Percentiles rank a stretch among this genome's conserved stretches.
phyloP scores from a whole-genome alignment of 2,113 vertebrate species.

The Fulica atra region DNA sequence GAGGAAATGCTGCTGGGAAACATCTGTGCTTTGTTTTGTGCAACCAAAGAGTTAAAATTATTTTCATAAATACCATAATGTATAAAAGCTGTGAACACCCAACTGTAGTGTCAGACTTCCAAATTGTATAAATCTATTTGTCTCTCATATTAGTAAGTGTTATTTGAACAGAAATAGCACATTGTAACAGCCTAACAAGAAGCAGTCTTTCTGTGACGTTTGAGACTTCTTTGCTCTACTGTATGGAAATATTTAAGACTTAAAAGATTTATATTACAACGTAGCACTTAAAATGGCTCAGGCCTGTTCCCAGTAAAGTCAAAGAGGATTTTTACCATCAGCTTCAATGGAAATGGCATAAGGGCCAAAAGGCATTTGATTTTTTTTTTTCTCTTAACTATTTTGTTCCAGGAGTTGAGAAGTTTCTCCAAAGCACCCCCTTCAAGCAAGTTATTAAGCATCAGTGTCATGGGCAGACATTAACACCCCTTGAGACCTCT shows the following conservation, averaged over 20 bases:
- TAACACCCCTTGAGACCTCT: fast-evolving
- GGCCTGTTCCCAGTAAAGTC: neutral
- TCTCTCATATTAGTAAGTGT: constrained; percentile 30
- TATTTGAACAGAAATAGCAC: constrained; percentile 65
- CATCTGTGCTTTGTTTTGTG: neutral
- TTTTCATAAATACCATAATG: constrained; percentile 46
- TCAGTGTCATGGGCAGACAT: neutral
- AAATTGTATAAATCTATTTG: constrained; percentile 50
- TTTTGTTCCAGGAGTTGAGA: neutral
- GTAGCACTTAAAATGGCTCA: neutral
- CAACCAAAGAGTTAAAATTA: constrained; percentile 23
- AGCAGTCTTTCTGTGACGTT: constrained; percentile 50
- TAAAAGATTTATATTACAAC: constrained; percentile 41
- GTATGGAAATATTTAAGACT: constrained; percentile 61
- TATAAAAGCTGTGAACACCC: constrained; percentile 53
- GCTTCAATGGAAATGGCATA: neutral
- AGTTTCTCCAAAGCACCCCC: neutral
- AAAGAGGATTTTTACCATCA: neutral
- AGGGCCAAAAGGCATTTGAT: neutral
- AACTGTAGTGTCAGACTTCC: constrained; percentile 36
- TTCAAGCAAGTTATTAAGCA: neutral
- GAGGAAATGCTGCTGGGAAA: constrained; percentile 25
- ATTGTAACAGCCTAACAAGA: constrained; percentile 62
- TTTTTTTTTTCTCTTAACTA: neutral
- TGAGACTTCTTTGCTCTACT: constrained; percentile 28